Evolutionary conservation across 2,113 vertebrate genomes (phyloP).

Genomic region (Rhynchopsitta pachyrhyncha): DNA sequence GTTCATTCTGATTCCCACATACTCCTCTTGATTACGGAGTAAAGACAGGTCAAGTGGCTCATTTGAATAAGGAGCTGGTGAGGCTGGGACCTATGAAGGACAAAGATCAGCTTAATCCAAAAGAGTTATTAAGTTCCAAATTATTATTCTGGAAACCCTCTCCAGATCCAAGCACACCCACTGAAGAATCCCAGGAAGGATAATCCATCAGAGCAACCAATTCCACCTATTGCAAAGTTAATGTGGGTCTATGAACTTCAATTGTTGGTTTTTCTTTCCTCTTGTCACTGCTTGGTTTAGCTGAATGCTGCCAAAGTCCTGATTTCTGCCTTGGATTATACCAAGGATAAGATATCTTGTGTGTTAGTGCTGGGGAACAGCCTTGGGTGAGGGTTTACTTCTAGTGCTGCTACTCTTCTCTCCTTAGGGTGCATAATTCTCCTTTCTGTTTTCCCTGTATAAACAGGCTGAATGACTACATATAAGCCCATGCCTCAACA

Average conservation of each 20-base stretch:
- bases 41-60: slow-evolving; percentile 1
- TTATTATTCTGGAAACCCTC: neutral
- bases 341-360: neutral
- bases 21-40: neutral
- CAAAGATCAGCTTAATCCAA: neutral
- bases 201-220: slow-evolving; percentile 43
- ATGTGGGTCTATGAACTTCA: slow-evolving; percentile 12
- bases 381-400: neutral
- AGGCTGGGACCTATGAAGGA: slow-evolving; percentile 69
- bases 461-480: neutral
- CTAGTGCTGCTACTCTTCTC: neutral
- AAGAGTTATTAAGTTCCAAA: slow-evolving; percentile 65
- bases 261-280: neutral
- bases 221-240: slow-evolving; percentile 53
- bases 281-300: neutral
- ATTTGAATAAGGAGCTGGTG: neutral
- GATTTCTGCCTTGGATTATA: neutral
- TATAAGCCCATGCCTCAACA: neutral
- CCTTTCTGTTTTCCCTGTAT: neutral
- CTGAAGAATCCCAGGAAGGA: neutral
- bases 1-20: neutral
- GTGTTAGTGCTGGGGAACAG: neutral
- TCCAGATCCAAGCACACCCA: neutral
- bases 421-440: neutral
- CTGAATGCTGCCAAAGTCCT: neutral